phyloP scores from a whole-genome alignment of 2,113 vertebrate species.

The Crypturellus undulatus region DNA sequence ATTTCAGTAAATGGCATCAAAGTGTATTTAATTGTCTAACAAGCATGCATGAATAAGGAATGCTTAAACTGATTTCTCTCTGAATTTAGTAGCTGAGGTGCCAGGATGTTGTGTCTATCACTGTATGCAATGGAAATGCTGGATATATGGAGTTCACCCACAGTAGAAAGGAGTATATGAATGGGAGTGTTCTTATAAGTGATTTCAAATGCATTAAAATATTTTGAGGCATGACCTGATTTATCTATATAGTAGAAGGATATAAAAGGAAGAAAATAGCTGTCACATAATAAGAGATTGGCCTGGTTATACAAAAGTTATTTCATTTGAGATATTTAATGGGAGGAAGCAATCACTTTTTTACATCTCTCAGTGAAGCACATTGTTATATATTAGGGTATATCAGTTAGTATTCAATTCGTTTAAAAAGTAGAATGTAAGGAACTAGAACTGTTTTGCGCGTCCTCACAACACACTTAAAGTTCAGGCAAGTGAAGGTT shows the following conservation, averaged over 20 bases:
- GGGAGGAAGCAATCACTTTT: neutral
- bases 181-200: neutral
- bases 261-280: neutral
- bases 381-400: neutral
- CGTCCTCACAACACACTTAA: neutral
- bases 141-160: neutral
- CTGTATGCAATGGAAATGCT: neutral
- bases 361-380: neutral
- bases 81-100: neutral
- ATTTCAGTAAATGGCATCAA: neutral
- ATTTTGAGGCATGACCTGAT: neutral
- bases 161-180: neutral
- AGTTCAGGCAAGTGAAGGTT: neutral
- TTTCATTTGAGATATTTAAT: neutral
- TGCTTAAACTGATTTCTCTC: neutral
- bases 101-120: neutral
- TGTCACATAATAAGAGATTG: neutral
- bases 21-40: neutral
- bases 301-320: neutral
- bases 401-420: neutral
- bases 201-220: neutral
- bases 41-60: neutral
- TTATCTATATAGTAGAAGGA: neutral
- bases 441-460: neutral
- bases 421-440: neutral